Evolutionary conservation across 2,888 invertebrate genomes (phyloP), one percentile per base, ranked within the genome.

Genomic region (Idaea dimidiata): DNA sequence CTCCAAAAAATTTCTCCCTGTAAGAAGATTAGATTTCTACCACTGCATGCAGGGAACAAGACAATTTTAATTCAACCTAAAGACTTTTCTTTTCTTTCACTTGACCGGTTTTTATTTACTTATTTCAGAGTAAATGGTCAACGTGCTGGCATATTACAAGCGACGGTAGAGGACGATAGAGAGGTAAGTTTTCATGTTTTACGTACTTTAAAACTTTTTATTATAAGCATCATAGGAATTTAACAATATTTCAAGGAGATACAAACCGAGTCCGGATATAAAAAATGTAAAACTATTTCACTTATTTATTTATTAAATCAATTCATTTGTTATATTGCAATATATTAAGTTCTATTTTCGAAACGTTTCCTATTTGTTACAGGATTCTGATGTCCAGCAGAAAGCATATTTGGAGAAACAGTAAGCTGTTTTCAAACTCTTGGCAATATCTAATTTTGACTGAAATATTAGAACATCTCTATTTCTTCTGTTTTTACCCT

Each of bases 401-500:
- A 86, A 85, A 73, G 88, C 83, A 57, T 83, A 80, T 62, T 70
- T 89, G 1, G 83, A 89, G 66, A 78, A 71, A 16, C 89, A 90
- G 90, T 90, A 67, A 84, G 90, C 84, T 55, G 32, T 56, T 56
- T 56, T 56, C 18, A 10, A 10, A 43, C 43, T 14, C 14, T 43
- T 33, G n/a, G n/a, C n/a, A n/a, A n/a, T n/a, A n/a, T n/a, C n/a
- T n/a, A n/a, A n/a, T n/a, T n/a, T n/a, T n/a, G n/a, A n/a, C n/a
- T n/a, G n/a, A n/a, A n/a, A n/a, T n/a, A n/a, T n/a, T n/a, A n/a
- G n/a, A n/a, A n/a, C n/a, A n/a, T n/a, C n/a, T n/a, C n/a, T n/a
- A n/a, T n/a, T n/a, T n/a, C n/a, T n/a, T n/a, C n/a, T n/a, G n/a
- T n/a, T n/a, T n/a, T n/a, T n/a, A n/a, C n/a, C n/a, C n/a, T n/a